Percentiles rank a stretch among this genome's conserved stretches.
Evolutionary conservation across 2,888 invertebrate genomes (phyloP).

Genomic region (Cartodere bifasciata): DNA sequence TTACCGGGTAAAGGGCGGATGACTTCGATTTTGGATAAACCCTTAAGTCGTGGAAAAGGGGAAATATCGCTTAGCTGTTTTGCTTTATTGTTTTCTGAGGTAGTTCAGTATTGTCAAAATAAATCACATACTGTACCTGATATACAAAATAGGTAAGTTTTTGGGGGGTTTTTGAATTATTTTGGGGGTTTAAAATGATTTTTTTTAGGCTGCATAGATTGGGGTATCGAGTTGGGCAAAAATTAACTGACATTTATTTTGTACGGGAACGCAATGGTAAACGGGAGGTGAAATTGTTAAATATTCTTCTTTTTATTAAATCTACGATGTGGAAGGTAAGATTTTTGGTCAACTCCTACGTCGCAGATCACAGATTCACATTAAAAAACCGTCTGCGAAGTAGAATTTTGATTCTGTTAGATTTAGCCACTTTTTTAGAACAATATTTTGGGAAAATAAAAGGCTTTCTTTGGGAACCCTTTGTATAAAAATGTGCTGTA

Average conservation of each 20-base stretch:
- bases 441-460: too few relatives aligned
- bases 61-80: constrained; percentile 88
- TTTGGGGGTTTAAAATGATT: constrained; percentile 4
- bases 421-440: too few relatives aligned
- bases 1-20: constrained; percentile 47
- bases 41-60: constrained; percentile 81
- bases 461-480: too few relatives aligned
- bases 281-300: constrained; percentile 87
- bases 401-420: too few relatives aligned
- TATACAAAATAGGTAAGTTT: constrained; percentile 70
- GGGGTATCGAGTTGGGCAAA: constrained; percentile 89
- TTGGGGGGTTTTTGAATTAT: background rate
- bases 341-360: too few relatives aligned
- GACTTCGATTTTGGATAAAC: constrained; percentile 81
- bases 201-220: constrained; percentile 73
- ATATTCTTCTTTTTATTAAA: constrained; percentile 90
- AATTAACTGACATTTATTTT: constrained; percentile 87
- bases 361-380: too few relatives aligned
- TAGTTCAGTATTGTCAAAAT: constrained; percentile 96
- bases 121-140: constrained; percentile 91
- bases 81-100: constrained; percentile 92
- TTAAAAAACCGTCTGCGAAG: too few relatives aligned
- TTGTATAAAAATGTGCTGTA: too few relatives aligned
- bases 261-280: constrained; percentile 88
- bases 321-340: constrained; percentile 91